A percentile compares a stretch with the other conserved stretches of the same genome.
These are phyloP conservation scores for Drosophila silvestris DNA, from an alignment of 2,888 invertebrate species.

Conservation along the genomic window DNA sequence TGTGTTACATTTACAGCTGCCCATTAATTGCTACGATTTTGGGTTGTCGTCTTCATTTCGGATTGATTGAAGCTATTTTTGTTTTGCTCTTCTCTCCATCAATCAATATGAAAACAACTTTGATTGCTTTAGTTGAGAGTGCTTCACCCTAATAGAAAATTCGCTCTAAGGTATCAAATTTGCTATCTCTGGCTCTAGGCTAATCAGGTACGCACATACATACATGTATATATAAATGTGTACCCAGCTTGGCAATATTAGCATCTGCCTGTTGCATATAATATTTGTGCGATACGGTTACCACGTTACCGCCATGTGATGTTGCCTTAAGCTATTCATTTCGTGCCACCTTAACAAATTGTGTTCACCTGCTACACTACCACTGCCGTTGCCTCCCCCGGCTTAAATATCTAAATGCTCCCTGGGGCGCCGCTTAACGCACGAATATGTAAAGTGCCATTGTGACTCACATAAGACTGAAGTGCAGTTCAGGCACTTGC, in stretches of 20 bases:
- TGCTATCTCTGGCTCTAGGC: not conserved
- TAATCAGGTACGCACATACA: not conserved
- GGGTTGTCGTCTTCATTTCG: conserved; percentile 39
- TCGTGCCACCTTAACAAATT: conserved; percentile 31
- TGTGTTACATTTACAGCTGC: conserved; percentile 43
- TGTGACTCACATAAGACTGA: conserved; percentile 38
- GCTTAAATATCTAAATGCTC: conserved; percentile 56
- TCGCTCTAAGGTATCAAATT: not conserved
- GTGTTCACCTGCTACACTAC: conserved; percentile 32
- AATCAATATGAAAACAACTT: not conserved
- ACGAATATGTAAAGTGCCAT: conserved; percentile 53
- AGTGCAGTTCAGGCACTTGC: conserved; percentile 33
- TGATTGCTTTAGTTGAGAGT: conserved; percentile 1
- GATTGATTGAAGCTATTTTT: conserved; percentile 52
- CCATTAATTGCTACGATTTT: conserved; percentile 56
- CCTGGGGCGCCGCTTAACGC: conserved; percentile 45
- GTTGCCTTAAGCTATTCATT: conserved; percentile 29
- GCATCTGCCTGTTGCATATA: not conserved
- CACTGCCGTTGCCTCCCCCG: not conserved
- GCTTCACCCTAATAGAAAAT: not conserved
- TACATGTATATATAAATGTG: not conserved
- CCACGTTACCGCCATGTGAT: conserved; percentile 10
- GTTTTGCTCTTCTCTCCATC: not conserved
- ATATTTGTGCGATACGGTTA: not conserved
- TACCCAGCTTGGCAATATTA: conserved; percentile 4